A percentile compares a stretch with the other conserved stretches of the same genome.
phyloP scores from a whole-genome alignment of 2,113 vertebrate species.

The Cyprinus carpio region DNA sequence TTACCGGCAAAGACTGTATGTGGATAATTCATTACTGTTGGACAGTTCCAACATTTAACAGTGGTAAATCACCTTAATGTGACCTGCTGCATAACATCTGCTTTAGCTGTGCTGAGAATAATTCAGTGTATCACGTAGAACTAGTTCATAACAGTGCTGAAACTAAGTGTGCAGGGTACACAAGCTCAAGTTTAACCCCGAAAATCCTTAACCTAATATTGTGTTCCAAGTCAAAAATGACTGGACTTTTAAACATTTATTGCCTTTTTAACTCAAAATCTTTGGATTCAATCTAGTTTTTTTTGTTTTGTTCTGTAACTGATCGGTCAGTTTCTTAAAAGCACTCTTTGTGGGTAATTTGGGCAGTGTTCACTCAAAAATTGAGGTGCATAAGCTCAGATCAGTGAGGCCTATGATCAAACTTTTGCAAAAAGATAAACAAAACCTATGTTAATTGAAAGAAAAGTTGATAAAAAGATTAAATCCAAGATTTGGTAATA shows the following conservation, averaged over 20 bases:
- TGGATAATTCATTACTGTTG: slow-evolving; percentile 26
- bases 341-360: neutral
- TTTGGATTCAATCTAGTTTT: no score
- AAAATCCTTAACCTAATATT: neutral
- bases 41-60: slow-evolving; percentile 23
- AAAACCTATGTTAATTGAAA: no score
- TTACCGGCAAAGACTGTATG: slow-evolving; percentile 34
- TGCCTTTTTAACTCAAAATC: no score
- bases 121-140: neutral
- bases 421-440: neutral
- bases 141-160: neutral
- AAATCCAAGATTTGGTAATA: no score
- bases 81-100: slow-evolving; percentile 9
- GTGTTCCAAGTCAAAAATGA: neutral
- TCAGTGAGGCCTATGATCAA: no score
- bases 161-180: neutral
- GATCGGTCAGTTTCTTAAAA: no score
- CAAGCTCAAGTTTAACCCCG: neutral
- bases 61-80: slow-evolving; percentile 33
- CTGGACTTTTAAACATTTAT: neutral
- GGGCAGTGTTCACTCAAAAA: neutral
- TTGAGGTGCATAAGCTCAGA: no score
- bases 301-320: no score
- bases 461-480: no score
- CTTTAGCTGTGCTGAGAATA: neutral